A percentile compares a stretch with the other conserved stretches of the same genome.
Conservation (phyloP, 2,113 vertebrate species). For the Prionailurus bengalensis region DNA sequence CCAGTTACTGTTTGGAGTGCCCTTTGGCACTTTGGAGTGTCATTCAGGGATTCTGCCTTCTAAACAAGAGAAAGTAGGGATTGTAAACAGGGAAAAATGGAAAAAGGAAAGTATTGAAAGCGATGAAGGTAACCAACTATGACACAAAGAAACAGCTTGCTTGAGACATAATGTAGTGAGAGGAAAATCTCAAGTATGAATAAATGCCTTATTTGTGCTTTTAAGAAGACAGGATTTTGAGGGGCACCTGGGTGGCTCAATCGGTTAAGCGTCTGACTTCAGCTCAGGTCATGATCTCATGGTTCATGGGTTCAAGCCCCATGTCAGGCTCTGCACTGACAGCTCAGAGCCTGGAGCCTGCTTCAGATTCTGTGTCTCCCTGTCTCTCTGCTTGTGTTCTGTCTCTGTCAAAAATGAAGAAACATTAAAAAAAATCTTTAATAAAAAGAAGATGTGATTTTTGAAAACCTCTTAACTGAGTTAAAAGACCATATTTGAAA, state of each 20-base stretch:
- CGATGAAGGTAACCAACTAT: background rate
- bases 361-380: too few relatives aligned
- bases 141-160: constrained; percentile 48
- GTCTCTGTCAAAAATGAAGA: too few relatives aligned
- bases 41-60: constrained; percentile 13
- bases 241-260: too few relatives aligned
- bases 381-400: too few relatives aligned
- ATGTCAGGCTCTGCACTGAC: too few relatives aligned
- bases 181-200: constrained; percentile 49
- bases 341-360: too few relatives aligned
- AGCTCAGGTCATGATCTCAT: too few relatives aligned
- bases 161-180: constrained; percentile 12
- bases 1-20: constrained; percentile 36
- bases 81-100: constrained; percentile 43
- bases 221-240: constrained; percentile 53
- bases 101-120: constrained; percentile 35
- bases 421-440: too few relatives aligned
- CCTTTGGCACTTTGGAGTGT: constrained; percentile 33
- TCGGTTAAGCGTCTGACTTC: too few relatives aligned
- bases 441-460: constrained; percentile 50
- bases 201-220: constrained; percentile 64
- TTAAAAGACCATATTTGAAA: constrained; percentile 70
- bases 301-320: too few relatives aligned
- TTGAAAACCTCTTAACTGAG: constrained; percentile 65
- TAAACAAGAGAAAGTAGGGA: constrained; percentile 64